Percentiles rank a stretch among this genome's conserved stretches.
phyloP scores from a whole-genome alignment of 2,888 invertebrate species.

The Mayetiola destructor region DNA sequence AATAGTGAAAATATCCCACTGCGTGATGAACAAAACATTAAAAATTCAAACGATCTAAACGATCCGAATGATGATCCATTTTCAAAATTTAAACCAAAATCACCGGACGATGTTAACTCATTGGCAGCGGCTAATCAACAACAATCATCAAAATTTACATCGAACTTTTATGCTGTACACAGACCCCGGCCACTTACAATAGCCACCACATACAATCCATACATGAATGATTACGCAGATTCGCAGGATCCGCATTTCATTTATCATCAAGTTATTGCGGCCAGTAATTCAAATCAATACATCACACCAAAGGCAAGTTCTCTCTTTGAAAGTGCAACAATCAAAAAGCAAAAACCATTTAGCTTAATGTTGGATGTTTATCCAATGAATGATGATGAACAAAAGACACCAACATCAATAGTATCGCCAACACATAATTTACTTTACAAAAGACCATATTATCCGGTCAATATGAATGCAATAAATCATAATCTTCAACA shows the following conservation, averaged over 20 bases:
- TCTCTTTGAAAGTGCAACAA: too few relatives aligned
- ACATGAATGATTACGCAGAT: not conserved
- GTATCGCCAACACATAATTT: slow-evolving; percentile 15
- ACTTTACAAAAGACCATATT: not conserved
- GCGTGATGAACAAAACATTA: not conserved
- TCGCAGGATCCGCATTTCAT: slow-evolving; percentile 15
- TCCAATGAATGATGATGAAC: slow-evolving; percentile 38
- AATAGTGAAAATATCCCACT: not conserved
- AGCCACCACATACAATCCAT: not conserved
- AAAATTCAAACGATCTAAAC: too few relatives aligned
- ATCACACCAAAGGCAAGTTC: too few relatives aligned
- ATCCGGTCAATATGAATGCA: slow-evolving; percentile 2
- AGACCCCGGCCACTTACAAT: not conserved
- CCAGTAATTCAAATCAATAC: slow-evolving; percentile 15
- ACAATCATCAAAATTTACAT: not conserved
- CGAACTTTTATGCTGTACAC: not conserved
- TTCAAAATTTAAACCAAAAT: slow-evolving; percentile 54
- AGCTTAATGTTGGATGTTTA: slow-evolving; percentile 51
- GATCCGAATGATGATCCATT: slow-evolving; percentile 41
- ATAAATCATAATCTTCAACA: slow-evolving; percentile 13
- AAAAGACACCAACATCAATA: slow-evolving; percentile 26
- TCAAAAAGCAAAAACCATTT: slow-evolving; percentile 37
- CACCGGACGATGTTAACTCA: slow-evolving; percentile 58
- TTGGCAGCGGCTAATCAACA: slow-evolving; percentile 39
- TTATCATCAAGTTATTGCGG: slow-evolving; percentile 16